These are phyloP conservation scores for Anhinga rufa DNA, from an alignment of 2,113 vertebrate species.

Conservation along the genomic window DNA sequence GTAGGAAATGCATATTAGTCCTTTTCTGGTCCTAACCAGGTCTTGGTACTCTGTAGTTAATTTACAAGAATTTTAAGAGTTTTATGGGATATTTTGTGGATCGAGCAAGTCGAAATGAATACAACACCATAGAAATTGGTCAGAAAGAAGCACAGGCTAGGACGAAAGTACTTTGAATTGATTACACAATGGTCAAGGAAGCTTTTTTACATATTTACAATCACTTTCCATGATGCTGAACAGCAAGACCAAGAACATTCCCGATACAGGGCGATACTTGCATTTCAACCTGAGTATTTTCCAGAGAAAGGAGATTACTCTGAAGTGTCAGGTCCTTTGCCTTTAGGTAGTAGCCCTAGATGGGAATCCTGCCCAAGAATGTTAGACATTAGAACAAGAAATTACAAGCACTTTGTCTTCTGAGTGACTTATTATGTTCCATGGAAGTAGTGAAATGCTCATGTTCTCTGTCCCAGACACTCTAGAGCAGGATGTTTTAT, in stretches of 20 bases:
- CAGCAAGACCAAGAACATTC: not conserved
- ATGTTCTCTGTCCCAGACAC: constrained; percentile 56
- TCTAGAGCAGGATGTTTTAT: constrained; percentile 13
- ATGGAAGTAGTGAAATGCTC: not conserved
- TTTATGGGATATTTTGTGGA: not conserved
- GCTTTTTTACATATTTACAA: not conserved
- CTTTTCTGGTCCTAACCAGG: not conserved
- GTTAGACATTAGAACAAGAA: constrained; percentile 15
- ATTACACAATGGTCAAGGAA: not conserved
- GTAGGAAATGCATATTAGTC: not conserved
- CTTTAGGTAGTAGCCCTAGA: not conserved
- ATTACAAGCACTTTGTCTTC: constrained; percentile 20
- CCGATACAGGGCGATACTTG: not conserved
- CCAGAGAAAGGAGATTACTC: not conserved
- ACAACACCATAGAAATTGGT: not conserved
- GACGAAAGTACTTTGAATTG: not conserved
- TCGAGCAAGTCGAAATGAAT: not conserved
- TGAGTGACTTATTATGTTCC: constrained; percentile 7
- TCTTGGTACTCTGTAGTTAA: not conserved
- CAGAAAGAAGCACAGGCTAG: not conserved
- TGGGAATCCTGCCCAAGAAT: not conserved
- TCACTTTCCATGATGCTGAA: not conserved
- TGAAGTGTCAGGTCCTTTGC: not conserved
- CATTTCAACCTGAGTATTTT: not conserved
- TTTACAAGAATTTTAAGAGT: not conserved